Percentiles rank a stretch among this genome's conserved stretches.
phyloP scores from a whole-genome alignment of 2,888 invertebrate species.

The Capitulum mitella region DNA sequence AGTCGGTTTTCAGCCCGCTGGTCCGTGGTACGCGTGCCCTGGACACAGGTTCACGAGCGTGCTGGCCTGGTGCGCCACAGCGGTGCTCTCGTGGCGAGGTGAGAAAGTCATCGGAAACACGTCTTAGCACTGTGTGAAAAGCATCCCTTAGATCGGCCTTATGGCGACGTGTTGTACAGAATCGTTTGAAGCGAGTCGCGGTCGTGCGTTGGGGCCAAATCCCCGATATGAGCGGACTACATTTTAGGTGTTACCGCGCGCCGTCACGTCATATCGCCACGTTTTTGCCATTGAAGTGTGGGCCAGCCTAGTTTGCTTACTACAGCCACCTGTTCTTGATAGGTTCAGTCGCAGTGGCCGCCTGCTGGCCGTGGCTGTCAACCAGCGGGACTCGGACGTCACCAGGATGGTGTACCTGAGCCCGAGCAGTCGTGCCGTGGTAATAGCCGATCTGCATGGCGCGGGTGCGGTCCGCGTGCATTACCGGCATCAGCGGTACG shows the following conservation, averaged over 20 bases:
- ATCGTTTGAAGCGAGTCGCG: too few species aligned
- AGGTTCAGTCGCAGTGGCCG: background rate
- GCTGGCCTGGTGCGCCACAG: background rate
- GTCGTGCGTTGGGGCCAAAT: too few species aligned
- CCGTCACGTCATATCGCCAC: too few species aligned
- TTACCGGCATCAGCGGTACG: background rate
- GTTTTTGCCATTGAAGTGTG: too few species aligned
- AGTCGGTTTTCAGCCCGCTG: background rate
- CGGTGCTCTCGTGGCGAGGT: background rate
- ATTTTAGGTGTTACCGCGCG: too few species aligned
- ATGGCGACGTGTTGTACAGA: too few species aligned
- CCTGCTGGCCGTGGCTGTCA: background rate
- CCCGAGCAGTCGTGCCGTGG: background rate
- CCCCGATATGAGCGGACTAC: too few species aligned
- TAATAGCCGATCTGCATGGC: background rate
- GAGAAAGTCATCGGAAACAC: too few species aligned
- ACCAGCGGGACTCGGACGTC: slow-evolving; percentile 1
- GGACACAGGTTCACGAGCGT: background rate
- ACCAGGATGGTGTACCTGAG: background rate
- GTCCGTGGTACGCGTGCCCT: background rate
- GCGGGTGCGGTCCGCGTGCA: background rate
- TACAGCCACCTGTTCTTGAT: too few species aligned
- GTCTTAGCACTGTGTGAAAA: too few species aligned
- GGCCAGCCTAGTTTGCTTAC: too few species aligned
- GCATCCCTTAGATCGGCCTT: too few species aligned